Percentiles rank a stretch among this genome's conserved stretches.
Evolutionary conservation across 2,113 vertebrate species (phyloP).

Genomic region (Sylvicapra grimmia): DNA sequence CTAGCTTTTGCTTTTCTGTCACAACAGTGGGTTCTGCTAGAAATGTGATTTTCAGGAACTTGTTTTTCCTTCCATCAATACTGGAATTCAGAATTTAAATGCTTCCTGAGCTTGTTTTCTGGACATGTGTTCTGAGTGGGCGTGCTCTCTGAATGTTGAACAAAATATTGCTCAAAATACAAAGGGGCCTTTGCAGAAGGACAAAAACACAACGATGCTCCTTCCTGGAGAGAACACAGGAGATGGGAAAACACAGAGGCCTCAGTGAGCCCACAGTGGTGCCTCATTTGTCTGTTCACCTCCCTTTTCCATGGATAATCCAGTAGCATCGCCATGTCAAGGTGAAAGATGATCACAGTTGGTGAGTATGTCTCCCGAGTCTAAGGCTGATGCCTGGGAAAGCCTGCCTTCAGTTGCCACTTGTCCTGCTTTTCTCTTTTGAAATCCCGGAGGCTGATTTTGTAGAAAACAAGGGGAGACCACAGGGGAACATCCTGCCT

Average conservation of each 20-base stretch:
- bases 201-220: background rate
- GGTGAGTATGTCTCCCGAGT: background rate
- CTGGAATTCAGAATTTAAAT: background rate
- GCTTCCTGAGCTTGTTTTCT: background rate
- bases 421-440: background rate
- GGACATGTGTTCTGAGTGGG: background rate
- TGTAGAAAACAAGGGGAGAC: background rate
- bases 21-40: background rate
- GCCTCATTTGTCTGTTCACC: background rate
- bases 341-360: background rate
- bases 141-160: background rate
- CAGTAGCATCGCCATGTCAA: background rate
- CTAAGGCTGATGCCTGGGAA: background rate
- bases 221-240: background rate
- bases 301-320: background rate
- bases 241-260: background rate
- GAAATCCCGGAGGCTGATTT: background rate
- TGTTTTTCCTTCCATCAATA: background rate
- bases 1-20: background rate
- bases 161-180: background rate
- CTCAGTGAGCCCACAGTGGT: fast-evolving
- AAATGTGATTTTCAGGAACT: background rate
- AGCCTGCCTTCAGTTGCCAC: background rate
- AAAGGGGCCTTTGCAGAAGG: background rate
- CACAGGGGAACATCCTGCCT: background rate